Percentiles rank a stretch among this genome's conserved stretches.
Conservation (phyloP, 2,888 invertebrate genomes). For the Cheilosia variabilis region DNA sequence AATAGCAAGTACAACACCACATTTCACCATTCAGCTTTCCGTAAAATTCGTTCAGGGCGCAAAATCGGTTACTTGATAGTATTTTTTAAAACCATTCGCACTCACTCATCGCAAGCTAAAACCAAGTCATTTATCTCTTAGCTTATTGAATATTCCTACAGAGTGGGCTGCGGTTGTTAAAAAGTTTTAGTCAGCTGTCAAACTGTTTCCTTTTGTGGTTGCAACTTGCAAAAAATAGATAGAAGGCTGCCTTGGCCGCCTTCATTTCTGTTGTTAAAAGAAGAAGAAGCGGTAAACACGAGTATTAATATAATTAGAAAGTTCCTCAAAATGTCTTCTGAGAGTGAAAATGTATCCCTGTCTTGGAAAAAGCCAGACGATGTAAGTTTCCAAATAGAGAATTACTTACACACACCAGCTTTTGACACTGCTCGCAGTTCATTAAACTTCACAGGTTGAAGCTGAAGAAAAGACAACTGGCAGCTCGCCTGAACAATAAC, state of each 20-base stretch:
- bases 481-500: slow-evolving; percentile 86
- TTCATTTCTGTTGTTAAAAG: neutral
- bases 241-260: neutral
- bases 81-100: neutral
- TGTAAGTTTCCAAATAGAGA: slow-evolving; percentile 72
- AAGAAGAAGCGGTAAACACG: neutral
- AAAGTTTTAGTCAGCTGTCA: slow-evolving; percentile 7
- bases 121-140: too few relatives aligned
- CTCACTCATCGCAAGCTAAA: too few relatives aligned
- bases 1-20: too few relatives aligned
- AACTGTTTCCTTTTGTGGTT: neutral
- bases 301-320: neutral
- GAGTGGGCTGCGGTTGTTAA: neutral
- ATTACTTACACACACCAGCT: neutral
- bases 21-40: too few relatives aligned
- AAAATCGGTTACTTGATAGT: neutral
- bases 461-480: slow-evolving; percentile 90
- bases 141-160: neutral
- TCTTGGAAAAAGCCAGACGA: slow-evolving; percentile 83
- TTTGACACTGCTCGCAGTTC: slow-evolving; percentile 77
- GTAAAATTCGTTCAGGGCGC: too few relatives aligned
- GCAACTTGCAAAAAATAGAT: too few relatives aligned
- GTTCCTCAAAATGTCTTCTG: slow-evolving; percentile 78
- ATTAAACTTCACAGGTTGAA: slow-evolving; percentile 89
- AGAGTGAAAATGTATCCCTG: slow-evolving; percentile 75